phyloP scores from a whole-genome alignment of 2,888 invertebrate genomes.

The Eurytoma adleriae region DNA sequence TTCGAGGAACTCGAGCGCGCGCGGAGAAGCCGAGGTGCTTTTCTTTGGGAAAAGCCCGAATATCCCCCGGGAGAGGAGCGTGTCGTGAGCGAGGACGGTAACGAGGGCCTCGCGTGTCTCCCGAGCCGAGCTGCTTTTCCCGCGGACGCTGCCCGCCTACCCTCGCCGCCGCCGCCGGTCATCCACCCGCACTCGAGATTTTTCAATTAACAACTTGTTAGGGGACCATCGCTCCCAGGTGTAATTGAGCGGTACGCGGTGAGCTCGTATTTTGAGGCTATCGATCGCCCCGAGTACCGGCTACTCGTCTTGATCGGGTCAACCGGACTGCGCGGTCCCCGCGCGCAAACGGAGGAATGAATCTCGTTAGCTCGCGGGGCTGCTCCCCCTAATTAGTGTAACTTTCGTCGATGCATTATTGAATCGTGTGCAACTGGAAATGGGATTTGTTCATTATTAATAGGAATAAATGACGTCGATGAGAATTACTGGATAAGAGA shows the following conservation, averaged over 20 bases:
- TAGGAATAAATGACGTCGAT: too few relatives aligned
- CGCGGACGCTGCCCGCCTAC: background rate
- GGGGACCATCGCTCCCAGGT: background rate
- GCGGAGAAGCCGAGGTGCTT: conserved; percentile 36
- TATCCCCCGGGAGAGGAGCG: background rate
- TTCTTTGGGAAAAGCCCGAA: conserved; percentile 36
- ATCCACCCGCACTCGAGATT: background rate
- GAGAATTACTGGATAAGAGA: too few relatives aligned
- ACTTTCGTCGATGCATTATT: too few relatives aligned
- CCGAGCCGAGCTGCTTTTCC: background rate
- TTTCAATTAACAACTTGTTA: background rate
- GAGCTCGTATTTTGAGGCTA: background rate
- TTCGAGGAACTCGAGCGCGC: conserved; percentile 51
- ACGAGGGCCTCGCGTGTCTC: conserved; percentile 51
- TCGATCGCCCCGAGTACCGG: background rate
- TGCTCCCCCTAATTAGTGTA: too few relatives aligned
- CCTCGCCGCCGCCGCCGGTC: background rate
- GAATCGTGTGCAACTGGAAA: too few relatives aligned
- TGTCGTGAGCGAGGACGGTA: conserved; percentile 4
- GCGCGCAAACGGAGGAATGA: too few relatives aligned
- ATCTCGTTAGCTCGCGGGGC: too few relatives aligned
- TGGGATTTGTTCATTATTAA: too few relatives aligned
- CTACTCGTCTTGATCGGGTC: too few relatives aligned
- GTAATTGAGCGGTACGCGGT: background rate
- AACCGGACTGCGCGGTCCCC: too few relatives aligned